These are phyloP conservation scores for Antennarius striatus DNA, from an alignment of 2,113 vertebrate genomes.

Conservation along the genomic window DNA sequence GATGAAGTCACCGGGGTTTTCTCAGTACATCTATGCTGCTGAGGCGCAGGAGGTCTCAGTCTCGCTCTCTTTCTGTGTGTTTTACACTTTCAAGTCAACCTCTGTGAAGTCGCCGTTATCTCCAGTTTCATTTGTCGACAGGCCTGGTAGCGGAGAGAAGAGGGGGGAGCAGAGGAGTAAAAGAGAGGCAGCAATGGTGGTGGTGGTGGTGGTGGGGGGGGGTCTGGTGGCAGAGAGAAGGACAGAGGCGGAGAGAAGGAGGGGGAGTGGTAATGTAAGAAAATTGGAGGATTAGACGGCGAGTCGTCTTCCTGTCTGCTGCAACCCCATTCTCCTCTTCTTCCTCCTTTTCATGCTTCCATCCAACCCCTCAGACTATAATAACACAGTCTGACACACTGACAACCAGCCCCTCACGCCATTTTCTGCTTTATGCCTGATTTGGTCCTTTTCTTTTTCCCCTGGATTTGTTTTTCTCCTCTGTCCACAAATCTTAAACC, in stretches of 20 bases:
- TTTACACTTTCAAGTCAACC: slow-evolving; percentile 66
- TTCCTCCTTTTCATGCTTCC: slow-evolving; percentile 49
- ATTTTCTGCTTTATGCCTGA: slow-evolving; percentile 40
- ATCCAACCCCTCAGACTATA: slow-evolving; percentile 65
- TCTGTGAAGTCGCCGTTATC: slow-evolving; percentile 59
- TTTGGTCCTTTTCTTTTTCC: slow-evolving; percentile 45
- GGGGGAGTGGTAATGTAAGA: slow-evolving; percentile 74
- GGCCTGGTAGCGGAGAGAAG: slow-evolving; percentile 42
- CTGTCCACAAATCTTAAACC: slow-evolving; percentile 32
- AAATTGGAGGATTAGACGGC: slow-evolving; percentile 79
- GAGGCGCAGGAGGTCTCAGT: slow-evolving; percentile 46
- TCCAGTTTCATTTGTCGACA: slow-evolving; percentile 72
- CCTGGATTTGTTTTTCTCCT: slow-evolving; percentile 6
- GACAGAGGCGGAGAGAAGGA: slow-evolving; percentile 28
- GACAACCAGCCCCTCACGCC: slow-evolving; percentile 19
- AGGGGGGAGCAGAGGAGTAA: background rate
- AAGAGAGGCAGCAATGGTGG: too few relatives aligned
- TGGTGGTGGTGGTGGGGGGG: background rate
- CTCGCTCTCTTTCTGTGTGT: slow-evolving; percentile 50
- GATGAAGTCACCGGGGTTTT: slow-evolving; percentile 37
- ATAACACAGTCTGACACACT: slow-evolving; percentile 69
- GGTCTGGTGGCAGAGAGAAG: slow-evolving; percentile 23
- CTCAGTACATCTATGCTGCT: slow-evolving; percentile 49
- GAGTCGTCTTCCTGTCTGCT: slow-evolving; percentile 77
- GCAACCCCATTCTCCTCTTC: slow-evolving; percentile 41